These are phyloP conservation scores for Eristalinus aeneus DNA, from an alignment of 2,888 invertebrate genomes.

Conservation along the genomic window DNA sequence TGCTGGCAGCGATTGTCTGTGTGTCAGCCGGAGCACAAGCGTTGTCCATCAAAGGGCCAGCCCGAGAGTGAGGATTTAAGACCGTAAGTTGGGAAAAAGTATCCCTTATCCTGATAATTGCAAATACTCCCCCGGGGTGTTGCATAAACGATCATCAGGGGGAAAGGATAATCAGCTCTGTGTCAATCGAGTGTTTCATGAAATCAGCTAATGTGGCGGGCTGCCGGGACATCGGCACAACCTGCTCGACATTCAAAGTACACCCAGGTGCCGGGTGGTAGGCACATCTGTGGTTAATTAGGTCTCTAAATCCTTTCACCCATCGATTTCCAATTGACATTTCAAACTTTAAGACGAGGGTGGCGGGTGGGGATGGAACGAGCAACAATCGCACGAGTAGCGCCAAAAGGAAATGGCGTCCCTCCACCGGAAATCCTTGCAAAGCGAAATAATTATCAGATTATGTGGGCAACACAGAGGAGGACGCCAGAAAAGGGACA, in stretches of 20 bases:
- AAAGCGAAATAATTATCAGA: slow-evolving; percentile 64
- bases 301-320: not conserved
- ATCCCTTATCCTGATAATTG: slow-evolving; percentile 26
- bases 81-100: slow-evolving; percentile 13
- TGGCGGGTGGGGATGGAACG: no score
- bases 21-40: not conserved
- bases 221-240: not conserved
- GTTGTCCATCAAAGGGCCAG: slow-evolving; percentile 27
- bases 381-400: not conserved
- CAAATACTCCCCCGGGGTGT: not conserved
- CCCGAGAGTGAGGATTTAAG: slow-evolving; percentile 2
- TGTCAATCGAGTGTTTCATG: slow-evolving; percentile 28
- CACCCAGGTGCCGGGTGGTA: not conserved
- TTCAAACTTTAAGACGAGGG: not conserved
- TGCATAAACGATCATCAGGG: slow-evolving; percentile 3
- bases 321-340: slow-evolving; percentile 18
- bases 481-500: slow-evolving; percentile 17
- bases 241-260: not conserved
- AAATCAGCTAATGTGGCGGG: slow-evolving; percentile 26
- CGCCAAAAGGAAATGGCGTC: not conserved
- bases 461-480: slow-evolving; percentile 20
- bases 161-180: slow-evolving; percentile 1
- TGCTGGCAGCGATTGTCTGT: slow-evolving; percentile 14
- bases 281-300: slow-evolving; percentile 18
- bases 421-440: not conserved